Conservation (phyloP, 2,113 vertebrate genomes). For the Bubo blakistoni region DNA sequence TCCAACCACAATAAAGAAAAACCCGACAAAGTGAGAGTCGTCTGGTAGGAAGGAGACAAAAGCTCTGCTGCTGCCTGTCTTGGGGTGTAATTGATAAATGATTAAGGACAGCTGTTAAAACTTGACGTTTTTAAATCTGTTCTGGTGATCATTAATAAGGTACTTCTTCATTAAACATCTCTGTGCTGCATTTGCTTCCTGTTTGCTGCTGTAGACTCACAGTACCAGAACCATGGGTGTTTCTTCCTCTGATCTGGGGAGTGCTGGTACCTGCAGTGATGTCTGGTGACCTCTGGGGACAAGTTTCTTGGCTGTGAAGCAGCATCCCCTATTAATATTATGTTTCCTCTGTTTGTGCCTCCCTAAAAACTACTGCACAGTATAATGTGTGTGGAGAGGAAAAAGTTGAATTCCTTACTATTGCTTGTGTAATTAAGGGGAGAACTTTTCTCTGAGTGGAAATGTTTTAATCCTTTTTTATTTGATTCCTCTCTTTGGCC, state of each 20-base stretch:
- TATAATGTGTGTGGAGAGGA: accelerated
- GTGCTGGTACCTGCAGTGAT: too few relatives aligned
- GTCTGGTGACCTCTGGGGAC: background rate
- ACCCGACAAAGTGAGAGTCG: background rate
- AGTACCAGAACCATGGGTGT: background rate
- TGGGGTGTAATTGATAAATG: background rate
- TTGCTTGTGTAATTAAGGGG: background rate
- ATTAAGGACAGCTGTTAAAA: background rate
- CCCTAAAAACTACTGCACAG: background rate
- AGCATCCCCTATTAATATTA: background rate
- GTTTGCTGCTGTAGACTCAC: background rate
- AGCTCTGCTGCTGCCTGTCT: background rate
- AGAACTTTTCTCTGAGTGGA: background rate
- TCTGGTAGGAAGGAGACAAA: background rate
- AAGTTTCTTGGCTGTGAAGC: background rate
- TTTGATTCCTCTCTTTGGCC: background rate
- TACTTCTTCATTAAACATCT: background rate
- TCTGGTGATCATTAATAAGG: background rate
- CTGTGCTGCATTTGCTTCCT: background rate
- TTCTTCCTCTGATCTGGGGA: background rate
- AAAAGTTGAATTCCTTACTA: background rate
- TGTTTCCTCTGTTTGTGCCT: background rate
- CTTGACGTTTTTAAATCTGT: background rate
- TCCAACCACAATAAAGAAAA: background rate
- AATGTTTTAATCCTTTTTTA: background rate